A percentile compares a stretch with the other conserved stretches of the same genome.
These are phyloP conservation scores for Corythaixoides concolor DNA, from an alignment of 2,113 vertebrate genomes.

Conservation along the genomic window DNA sequence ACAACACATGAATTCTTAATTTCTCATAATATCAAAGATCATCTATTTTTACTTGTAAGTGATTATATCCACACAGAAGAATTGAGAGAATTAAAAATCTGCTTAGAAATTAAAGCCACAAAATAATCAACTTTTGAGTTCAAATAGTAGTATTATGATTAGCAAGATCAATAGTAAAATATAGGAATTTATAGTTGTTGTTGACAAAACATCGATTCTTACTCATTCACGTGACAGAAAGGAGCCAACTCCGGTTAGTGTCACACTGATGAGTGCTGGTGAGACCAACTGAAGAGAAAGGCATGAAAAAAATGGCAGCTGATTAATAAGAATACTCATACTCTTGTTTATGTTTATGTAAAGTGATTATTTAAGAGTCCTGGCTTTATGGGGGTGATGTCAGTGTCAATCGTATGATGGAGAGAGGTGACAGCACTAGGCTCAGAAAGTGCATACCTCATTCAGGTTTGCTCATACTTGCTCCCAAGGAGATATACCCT, in stretches of 20 bases:
- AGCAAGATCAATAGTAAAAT: neutral
- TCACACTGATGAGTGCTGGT: neutral
- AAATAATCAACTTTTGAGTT: neutral
- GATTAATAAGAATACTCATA: neutral
- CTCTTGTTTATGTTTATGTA: neutral
- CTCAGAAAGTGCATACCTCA: neutral
- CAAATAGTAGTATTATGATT: neutral
- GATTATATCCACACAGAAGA: neutral
- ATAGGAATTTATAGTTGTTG: neutral
- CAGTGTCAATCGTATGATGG: neutral
- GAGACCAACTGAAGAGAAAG: neutral
- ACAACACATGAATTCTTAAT: neutral
- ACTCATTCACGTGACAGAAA: neutral
- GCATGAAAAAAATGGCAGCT: neutral
- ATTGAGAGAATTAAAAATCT: neutral
- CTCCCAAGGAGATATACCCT: neutral
- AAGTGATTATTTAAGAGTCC: neutral
- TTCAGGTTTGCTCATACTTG: neutral
- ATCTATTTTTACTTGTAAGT: neutral
- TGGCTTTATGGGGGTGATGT: neutral
- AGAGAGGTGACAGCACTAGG: neutral
- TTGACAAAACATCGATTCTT: neutral
- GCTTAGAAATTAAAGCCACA: neutral
- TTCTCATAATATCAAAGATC: neutral
- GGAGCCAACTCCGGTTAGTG: neutral